Percentiles rank a stretch among this genome's conserved stretches.
phyloP scores from a whole-genome alignment of 2,888 invertebrate species.

The Campoletis raptor region DNA sequence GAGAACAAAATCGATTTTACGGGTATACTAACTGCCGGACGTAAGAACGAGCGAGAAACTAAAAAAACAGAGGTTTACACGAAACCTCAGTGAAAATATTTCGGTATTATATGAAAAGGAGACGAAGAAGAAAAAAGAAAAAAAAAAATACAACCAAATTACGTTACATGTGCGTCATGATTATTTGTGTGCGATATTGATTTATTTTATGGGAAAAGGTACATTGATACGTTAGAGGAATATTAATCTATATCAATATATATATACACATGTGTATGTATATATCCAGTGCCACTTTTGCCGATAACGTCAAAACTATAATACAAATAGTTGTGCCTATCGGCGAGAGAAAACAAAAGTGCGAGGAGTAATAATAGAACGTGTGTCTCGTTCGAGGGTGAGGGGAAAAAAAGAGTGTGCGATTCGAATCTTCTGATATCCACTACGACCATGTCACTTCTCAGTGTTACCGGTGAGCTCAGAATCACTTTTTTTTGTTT shows the following conservation, averaged over 20 bases:
- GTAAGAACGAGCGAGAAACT: constrained; percentile 33
- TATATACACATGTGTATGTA: constrained; percentile 29
- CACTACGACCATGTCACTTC: constrained; percentile 78
- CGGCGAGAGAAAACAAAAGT: constrained; percentile 43
- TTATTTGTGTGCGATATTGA: constrained; percentile 43
- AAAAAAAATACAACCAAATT: not conserved
- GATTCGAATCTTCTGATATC: constrained; percentile 65
- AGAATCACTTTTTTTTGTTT: not conserved
- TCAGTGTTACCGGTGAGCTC: constrained; percentile 80
- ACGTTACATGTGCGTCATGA: constrained; percentile 54
- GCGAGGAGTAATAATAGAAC: constrained; percentile 27
- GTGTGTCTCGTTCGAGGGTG: constrained; percentile 42
- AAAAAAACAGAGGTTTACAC: not conserved
- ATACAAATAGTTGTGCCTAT: constrained; percentile 37
- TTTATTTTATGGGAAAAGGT: constrained; percentile 20
- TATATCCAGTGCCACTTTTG: constrained; percentile 52
- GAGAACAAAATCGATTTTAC: constrained; percentile 68
- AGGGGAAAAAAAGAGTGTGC: constrained; percentile 47
- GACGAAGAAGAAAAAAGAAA: constrained; percentile 8
- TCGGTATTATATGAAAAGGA: constrained; percentile 26
- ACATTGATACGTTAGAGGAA: constrained; percentile 43
- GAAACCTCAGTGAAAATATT: constrained; percentile 22
- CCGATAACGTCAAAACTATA: constrained; percentile 48
- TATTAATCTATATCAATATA: constrained; percentile 50
- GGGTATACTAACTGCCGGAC: constrained; percentile 69